These are phyloP conservation scores for Leptothorax acervorum DNA, from an alignment of 2,888 invertebrate genomes.

Conservation along the genomic window DNA sequence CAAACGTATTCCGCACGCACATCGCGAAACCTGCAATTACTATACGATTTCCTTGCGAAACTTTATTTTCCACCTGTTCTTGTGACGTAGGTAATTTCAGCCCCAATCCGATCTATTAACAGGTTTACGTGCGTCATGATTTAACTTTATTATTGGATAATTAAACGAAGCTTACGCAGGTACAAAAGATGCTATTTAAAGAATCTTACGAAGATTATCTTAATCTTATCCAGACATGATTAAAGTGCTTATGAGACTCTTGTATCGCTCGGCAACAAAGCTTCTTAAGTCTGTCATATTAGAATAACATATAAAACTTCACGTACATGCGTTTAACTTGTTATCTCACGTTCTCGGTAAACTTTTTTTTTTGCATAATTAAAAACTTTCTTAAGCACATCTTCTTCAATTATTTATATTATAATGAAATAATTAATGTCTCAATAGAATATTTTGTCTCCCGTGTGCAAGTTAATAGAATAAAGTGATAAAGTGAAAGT, in stretches of 20 bases:
- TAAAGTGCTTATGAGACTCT: not conserved
- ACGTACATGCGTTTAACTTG: not conserved
- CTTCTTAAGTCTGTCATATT: not conserved
- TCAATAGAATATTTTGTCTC: not conserved
- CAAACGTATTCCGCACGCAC: not conserved
- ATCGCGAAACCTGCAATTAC: not conserved
- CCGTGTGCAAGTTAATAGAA: not conserved
- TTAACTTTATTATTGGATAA: not conserved
- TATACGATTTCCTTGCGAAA: slow-evolving; percentile 42
- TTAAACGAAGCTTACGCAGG: not conserved
- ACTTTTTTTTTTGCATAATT: not conserved
- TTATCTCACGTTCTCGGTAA: not conserved
- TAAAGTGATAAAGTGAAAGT: not conserved
- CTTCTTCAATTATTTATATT: not conserved
- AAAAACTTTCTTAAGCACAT: not conserved
- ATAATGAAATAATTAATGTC: not conserved
- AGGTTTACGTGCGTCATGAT: slow-evolving; percentile 2
- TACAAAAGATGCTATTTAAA: not conserved
- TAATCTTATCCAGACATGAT: not conserved
- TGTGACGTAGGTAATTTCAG: slow-evolving; percentile 18
- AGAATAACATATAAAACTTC: not conserved
- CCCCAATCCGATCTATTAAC: not conserved
- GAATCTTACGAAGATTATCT: not conserved
- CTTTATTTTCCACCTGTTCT: not conserved
- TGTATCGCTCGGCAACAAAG: not conserved